Evolutionary conservation across 1,140 invertebrate genomes (phyloP), one percentile per base, ranked within the genome.

Genomic region (Drosophila arizonae): DNA sequence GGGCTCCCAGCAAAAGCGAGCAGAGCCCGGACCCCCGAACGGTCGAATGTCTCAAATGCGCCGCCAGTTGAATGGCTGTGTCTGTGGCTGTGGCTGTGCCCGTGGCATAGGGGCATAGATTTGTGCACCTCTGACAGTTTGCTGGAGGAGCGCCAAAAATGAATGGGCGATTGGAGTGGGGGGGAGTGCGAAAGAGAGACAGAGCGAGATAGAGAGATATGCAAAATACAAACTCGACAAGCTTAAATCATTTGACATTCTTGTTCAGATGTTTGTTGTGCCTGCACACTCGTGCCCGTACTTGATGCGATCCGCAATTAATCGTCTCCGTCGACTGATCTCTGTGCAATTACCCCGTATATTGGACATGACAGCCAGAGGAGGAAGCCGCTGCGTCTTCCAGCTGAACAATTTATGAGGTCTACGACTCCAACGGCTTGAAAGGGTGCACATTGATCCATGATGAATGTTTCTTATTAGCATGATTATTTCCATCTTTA

Each of bases 121-220:
- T 82, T 86, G 72, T 87, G 82, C 82, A 79, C 61, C 79, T 72
- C 48, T 81, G 81, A 86, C 81, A 86, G 81, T 45, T 50, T 66
- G 77, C 81, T 86, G 81, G 81, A 86, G 81, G 87, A 81, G 76
- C 54, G 81, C 81, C 81, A 86, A 86, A 80, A 86, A 81, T 86
- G 81, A 76, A 57, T 67, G 26, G 55, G 62, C 55, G 39, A 55
- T 67, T 4, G 64, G 70, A 68, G 70, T 55, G 51, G n/a, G 13
- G 3, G 21, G 9, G 30, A 11, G 36, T 24, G 21, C 17, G 39
- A 0, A 30, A 30, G 28, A 30, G 28, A 2, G 6, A 6, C 0
- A 30, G 4, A 30, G 33, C 6, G 33, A 10, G 33, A 17, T 17
- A n/a, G 43, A 36, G 28, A 46, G 26, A 45, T 26, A 17, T 17